Evolutionary conservation across 2,113 vertebrate species (phyloP).

Genomic region (Varanus salvator): DNA sequence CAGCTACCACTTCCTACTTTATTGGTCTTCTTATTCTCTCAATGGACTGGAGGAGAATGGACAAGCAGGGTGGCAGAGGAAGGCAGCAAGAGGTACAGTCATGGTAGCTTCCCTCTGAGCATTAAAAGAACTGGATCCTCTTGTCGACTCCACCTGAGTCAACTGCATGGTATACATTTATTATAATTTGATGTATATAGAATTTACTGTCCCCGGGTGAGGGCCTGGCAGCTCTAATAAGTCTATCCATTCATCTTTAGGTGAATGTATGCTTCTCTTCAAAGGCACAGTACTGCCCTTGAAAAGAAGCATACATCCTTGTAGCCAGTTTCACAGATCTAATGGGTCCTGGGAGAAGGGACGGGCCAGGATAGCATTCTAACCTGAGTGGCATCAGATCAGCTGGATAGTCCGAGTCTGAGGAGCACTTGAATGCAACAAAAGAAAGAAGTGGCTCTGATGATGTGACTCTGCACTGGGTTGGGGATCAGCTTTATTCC

Average conservation of each 20-base stretch:
- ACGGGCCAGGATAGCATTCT: not conserved
- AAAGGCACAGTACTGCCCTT: not conserved
- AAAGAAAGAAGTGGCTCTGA: not conserved
- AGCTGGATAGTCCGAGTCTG: not conserved
- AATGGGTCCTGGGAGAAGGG: not conserved
- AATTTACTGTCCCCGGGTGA: not conserved
- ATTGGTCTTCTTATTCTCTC: not conserved
- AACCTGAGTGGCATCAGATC: not conserved
- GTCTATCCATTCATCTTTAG: not conserved
- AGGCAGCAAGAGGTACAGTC: not conserved
- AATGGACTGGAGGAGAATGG: not conserved
- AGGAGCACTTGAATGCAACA: no score
- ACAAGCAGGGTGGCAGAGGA: not conserved
- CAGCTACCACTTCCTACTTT: no score
- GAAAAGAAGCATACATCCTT: not conserved
- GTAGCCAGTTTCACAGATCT: not conserved
- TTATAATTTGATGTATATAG: no score
- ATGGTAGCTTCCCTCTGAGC: not conserved
- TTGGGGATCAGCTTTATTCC: not conserved
- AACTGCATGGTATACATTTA: not conserved
- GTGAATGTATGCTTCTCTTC: not conserved
- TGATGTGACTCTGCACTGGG: not conserved
- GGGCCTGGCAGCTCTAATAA: not conserved
- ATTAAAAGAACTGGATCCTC: not conserved
- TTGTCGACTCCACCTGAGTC: not conserved